These are phyloP conservation scores for Phenganax stokvisi DNA, from an alignment of 92 coral and sea anemone genomes.

Conservation along the genomic window DNA sequence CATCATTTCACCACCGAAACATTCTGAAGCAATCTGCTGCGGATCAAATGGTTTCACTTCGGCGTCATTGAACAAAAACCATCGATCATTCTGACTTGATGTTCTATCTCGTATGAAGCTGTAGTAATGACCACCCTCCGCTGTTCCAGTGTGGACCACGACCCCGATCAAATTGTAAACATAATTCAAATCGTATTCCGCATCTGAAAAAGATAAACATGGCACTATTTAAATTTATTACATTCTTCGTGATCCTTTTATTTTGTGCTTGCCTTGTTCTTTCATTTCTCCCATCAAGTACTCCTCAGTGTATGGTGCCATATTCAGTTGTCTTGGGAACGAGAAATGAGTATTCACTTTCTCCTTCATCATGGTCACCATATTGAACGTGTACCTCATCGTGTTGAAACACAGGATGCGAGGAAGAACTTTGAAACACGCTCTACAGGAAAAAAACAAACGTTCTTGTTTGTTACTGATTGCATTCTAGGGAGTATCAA, in stretches of 20 bases:
- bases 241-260: no score
- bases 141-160: constrained; percentile 98
- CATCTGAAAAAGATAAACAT: constrained; percentile 50
- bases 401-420: constrained; percentile 98
- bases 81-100: constrained; percentile 67
- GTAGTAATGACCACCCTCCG: constrained; percentile 98
- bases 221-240: background rate
- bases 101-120: constrained; percentile 88
- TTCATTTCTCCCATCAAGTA: constrained; percentile 96
- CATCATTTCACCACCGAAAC: constrained; percentile 99
- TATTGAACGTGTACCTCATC: constrained; percentile 98
- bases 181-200: constrained; percentile 78
- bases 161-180: constrained; percentile 96
- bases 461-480: background rate
- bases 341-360: constrained; percentile 99
- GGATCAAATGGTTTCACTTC: constrained; percentile 99
- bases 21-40: constrained; percentile 92
- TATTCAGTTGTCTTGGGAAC: constrained; percentile 93
- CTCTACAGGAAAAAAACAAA: constrained; percentile 48
- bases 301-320: constrained; percentile 98
- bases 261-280: constrained; percentile 63
- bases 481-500: background rate
- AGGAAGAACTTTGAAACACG: constrained; percentile 95
- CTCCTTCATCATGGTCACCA: constrained; percentile 99
- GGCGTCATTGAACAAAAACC: constrained; percentile 98